Base-by-base conservation (phyloP, 2,797 vertebrate species). In the Coreius guichenoti region DNA sequence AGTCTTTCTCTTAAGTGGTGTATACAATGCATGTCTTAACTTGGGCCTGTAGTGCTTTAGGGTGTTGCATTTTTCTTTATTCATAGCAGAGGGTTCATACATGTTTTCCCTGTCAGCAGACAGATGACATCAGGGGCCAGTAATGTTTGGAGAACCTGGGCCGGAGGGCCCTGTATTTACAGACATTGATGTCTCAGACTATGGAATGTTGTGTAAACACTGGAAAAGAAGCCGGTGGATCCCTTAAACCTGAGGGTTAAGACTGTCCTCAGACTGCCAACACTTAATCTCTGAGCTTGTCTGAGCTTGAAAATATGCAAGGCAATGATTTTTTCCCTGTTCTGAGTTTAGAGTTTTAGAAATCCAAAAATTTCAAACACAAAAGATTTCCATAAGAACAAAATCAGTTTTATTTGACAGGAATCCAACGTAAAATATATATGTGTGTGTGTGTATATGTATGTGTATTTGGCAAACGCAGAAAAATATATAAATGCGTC, bases 151-250 rank as follows among this genome's bases (percentile, higher is more conserved):
- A 69, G 75, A 51, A 47, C 67, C 82, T 51, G 31, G 14, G 72
- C 81, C 45, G 31, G 45, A 83, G 81, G 81, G 58, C 33, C 36
- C 85, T 79, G 85, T 49, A 54, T 73, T 87, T 83, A 74, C 68
- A 17, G 17, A 74, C 65, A 21, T 31, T 8, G 17, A 49, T 4
- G 39, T 65, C 54, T 70, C 39, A 58, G 83, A 58, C 75, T 45
- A 8, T 56, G 68, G 84, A 85, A 85, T 85, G 77, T 80, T 80
- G 77, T 73, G 84, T 85, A 85, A 85, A 85, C 58, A 80, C 17
- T 51, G 14, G 56, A 51, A 83, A 31, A 49, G 43, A 65, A 51
- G 36, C 43, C 3, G 39, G 56, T 47, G 76, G 68, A 58, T 79
- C 51, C 83, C 51, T 33, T 70, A 84, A 80, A 85, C 51, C 77